A percentile compares a stretch with the other conserved stretches of the same genome.
Conservation (phyloP, 37 sponge, comb jelly and placozoan species). For the Lycopodina hypogea region DNA sequence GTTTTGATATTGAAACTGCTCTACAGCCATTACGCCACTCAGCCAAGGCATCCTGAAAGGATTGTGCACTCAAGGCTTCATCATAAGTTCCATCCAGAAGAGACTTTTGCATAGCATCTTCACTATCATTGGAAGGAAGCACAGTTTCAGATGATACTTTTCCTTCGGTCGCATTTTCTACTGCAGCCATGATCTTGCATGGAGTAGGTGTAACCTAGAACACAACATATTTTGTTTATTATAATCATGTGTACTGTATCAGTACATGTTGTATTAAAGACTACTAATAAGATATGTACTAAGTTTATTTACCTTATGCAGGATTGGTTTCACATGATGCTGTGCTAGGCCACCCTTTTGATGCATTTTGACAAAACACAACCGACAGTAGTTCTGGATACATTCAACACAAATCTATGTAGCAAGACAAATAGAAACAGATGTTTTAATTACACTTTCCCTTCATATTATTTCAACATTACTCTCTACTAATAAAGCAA, state of each 20-base stretch:
- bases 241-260: too few relatives aligned
- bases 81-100: conserved; percentile 71
- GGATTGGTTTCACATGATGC: conserved; percentile 49
- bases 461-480: not conserved
- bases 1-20: not conserved
- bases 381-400: conserved; percentile 58
- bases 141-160: not conserved
- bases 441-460: not conserved
- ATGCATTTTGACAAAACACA: conserved; percentile 61
- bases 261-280: too few relatives aligned
- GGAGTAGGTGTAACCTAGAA: not conserved
- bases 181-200: conserved; percentile 1
- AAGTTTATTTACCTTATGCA: conserved; percentile 8
- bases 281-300: too few relatives aligned
- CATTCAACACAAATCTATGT: conserved; percentile 69
- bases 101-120: not conserved
- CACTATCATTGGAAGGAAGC: not conserved
- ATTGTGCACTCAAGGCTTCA: conserved; percentile 61
- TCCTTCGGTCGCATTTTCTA: not conserved
- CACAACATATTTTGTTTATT: not conserved
- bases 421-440: conserved; percentile 2
- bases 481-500: not conserved
- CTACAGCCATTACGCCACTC: conserved; percentile 56
- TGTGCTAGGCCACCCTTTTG: conserved; percentile 63
- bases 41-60: conserved; percentile 73